Conservation (phyloP, 2,888 invertebrate genomes). For the Apomyelois bistriatella region DNA sequence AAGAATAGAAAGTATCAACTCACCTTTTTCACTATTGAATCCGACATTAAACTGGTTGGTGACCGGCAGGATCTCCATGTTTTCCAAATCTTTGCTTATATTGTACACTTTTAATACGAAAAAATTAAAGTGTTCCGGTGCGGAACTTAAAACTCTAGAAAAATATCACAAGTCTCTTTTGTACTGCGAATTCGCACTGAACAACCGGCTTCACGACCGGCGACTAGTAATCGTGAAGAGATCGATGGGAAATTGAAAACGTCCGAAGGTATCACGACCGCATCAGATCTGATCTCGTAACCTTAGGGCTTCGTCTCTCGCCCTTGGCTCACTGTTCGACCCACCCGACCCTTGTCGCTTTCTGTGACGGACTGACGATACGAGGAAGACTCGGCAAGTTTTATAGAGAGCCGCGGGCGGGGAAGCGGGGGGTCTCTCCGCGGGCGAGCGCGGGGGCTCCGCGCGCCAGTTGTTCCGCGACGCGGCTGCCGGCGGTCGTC, state of each 20-base stretch:
- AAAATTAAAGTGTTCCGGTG: conserved; percentile 63
- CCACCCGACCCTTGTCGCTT: conserved; percentile 74
- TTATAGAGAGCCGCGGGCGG: conserved; percentile 68
- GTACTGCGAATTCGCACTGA: conserved; percentile 75
- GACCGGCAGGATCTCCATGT: conserved; percentile 90
- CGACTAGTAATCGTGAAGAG: conserved; percentile 69
- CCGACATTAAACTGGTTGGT: conserved; percentile 87
- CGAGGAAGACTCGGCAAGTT: conserved; percentile 56
- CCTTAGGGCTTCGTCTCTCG: conserved; percentile 73
- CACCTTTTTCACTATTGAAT: conserved; percentile 88
- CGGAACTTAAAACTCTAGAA: conserved; percentile 72
- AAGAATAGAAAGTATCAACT: conserved; percentile 71
- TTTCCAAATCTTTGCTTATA: conserved; percentile 79
- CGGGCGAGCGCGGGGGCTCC: conserved; percentile 65
- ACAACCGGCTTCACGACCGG: conserved; percentile 60
- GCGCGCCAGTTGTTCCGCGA: conserved; percentile 62
- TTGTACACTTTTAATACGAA: conserved; percentile 76
- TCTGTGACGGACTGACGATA: conserved; percentile 75
- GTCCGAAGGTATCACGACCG: conserved; percentile 67
- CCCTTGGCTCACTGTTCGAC: conserved; percentile 66
- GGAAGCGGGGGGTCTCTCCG: conserved; percentile 57
- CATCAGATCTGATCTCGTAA: conserved; percentile 79
- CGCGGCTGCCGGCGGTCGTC: conserved; percentile 44
- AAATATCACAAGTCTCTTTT: conserved; percentile 80
- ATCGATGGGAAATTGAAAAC: conserved; percentile 67